Evolutionary conservation across 1,140 invertebrate species (phyloP).

Genomic region (Adoxophyes honmai): DNA sequence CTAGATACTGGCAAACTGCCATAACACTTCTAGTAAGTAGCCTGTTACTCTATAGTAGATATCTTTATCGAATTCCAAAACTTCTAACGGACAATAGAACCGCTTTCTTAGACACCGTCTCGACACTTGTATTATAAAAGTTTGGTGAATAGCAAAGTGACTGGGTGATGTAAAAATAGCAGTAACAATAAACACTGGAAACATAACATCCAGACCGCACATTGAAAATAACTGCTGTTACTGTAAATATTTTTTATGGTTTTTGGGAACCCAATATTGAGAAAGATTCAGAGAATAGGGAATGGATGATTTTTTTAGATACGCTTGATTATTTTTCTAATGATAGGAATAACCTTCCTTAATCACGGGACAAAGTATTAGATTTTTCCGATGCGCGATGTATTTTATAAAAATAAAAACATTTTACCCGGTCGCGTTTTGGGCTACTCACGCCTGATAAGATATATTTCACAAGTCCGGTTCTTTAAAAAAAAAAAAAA

Average conservation of each 20-base stretch:
- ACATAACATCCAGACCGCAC: neutral
- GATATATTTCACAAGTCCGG: too few species aligned
- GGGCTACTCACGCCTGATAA: too few species aligned
- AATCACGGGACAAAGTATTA: too few species aligned
- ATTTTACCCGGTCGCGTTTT: too few species aligned
- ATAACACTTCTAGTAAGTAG: slow-evolving; percentile 13
- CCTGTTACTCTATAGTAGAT: slow-evolving; percentile 9
- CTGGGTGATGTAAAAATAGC: slow-evolving; percentile 1
- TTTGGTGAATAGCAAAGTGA: slow-evolving; percentile 3
- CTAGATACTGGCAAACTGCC: slow-evolving; percentile 2
- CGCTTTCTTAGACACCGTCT: slow-evolving; percentile 1
- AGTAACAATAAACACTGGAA: slow-evolving; percentile 9
- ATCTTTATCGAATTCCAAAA: neutral
- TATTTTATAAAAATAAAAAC: too few species aligned
- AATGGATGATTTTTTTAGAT: too few species aligned
- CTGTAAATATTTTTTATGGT: neutral
- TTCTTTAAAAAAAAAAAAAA: too few species aligned
- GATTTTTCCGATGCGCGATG: too few species aligned
- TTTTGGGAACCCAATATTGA: neutral
- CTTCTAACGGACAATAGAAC: slow-evolving; percentile 1
- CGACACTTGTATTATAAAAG: neutral
- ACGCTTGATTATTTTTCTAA: too few species aligned
- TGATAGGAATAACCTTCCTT: too few species aligned
- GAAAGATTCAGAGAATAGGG: neutral
- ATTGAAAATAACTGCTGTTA: neutral